These are phyloP conservation scores for Eilema sororculum DNA, from an alignment of 2,888 invertebrate genomes.

Conservation along the genomic window DNA sequence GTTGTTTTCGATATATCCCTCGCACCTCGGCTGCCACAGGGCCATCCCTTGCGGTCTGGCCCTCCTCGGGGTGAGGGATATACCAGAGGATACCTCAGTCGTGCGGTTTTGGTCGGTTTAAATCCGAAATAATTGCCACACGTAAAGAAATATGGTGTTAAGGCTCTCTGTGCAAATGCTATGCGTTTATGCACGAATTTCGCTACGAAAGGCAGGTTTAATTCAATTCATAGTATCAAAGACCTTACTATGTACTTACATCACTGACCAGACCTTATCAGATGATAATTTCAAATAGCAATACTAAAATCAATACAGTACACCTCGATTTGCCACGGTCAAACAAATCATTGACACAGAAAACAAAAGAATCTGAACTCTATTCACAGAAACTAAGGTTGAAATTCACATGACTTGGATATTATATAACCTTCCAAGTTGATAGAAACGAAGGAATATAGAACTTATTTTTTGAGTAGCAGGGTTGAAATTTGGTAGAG, in stretches of 20 bases:
- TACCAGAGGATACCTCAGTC: no score
- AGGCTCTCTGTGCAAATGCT: no score
- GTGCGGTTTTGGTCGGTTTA: no score
- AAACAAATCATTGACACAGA: background rate
- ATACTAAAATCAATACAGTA: background rate
- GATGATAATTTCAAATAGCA: conserved; percentile 1
- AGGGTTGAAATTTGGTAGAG: conserved; percentile 18
- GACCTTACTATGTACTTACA: background rate
- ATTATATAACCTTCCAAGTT: background rate
- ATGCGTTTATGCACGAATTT: no score
- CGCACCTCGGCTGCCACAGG: no score
- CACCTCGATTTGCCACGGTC: background rate
- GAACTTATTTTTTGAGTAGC: accelerated
- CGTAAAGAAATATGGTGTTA: no score
- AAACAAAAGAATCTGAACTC: background rate
- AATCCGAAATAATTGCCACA: no score
- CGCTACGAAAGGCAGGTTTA: no score
- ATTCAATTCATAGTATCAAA: no score
- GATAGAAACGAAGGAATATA: background rate
- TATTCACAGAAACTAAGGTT: background rate
- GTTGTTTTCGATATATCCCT: no score
- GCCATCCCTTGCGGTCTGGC: no score
- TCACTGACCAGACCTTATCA: background rate
- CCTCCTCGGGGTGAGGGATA: no score
- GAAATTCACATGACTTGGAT: background rate